phyloP scores from a whole-genome alignment of 53 echinoderm and acorn worm genomes.

The Luidia sarsii region DNA sequence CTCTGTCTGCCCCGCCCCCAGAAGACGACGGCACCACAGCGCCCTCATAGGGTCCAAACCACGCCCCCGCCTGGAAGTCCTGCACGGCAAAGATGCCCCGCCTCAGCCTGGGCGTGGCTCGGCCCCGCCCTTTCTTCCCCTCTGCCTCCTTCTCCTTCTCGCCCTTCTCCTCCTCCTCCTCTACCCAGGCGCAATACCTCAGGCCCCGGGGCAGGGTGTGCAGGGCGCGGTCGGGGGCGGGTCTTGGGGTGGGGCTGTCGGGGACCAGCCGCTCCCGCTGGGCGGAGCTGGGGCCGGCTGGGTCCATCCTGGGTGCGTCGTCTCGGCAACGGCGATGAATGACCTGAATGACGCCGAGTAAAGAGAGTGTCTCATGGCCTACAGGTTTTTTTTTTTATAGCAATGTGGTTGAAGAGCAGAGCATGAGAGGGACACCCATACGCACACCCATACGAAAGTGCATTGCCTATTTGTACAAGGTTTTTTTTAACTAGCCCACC shows the following conservation, averaged over 20 bases:
- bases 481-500: no score
- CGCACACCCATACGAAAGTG: no score
- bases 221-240: slow-evolving; percentile 3
- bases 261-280: slow-evolving; percentile 3
- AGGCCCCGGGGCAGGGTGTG: slow-evolving; percentile 22
- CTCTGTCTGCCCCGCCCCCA: background rate
- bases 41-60: slow-evolving; percentile 52
- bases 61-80: slow-evolving; percentile 25
- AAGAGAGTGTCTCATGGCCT: no score
- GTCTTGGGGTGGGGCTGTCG: slow-evolving; percentile 1
- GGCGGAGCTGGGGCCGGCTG: background rate
- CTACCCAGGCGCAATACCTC: slow-evolving; percentile 37
- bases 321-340: background rate
- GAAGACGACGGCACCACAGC: slow-evolving; percentile 16
- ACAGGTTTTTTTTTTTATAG: no score
- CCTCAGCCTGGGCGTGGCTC: background rate
- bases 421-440: no score
- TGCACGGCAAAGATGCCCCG: slow-evolving; percentile 17
- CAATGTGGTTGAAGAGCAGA: no score
- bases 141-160: slow-evolving; percentile 10
- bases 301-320: slow-evolving; percentile 11
- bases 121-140: slow-evolving; percentile 1
- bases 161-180: slow-evolving; percentile 10
- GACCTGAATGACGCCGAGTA: no score
- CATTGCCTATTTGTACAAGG: no score